phyloP scores from a whole-genome alignment of 2,113 vertebrate species.

The Holacanthus passer region DNA sequence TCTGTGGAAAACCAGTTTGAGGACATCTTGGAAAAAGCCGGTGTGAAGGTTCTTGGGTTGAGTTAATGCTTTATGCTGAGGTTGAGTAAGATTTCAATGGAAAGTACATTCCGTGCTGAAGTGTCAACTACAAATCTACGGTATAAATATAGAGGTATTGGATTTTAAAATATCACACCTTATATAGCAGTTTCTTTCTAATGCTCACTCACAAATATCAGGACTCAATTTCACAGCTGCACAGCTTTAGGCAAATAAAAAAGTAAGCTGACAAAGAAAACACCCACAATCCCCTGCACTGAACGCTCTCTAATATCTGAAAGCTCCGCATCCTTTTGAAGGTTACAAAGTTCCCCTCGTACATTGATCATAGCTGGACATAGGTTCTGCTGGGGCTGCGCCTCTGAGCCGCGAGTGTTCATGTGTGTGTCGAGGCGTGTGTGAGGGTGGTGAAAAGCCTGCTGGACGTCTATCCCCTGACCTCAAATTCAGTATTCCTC shows the following conservation, averaged over 20 bases:
- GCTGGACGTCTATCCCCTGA: constrained; percentile 48
- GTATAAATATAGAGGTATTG: too few relatives aligned
- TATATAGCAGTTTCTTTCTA: not conserved
- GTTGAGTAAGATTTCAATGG: too few relatives aligned
- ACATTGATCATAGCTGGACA: constrained; percentile 2
- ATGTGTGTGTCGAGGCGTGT: constrained; percentile 6
- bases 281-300: not conserved
- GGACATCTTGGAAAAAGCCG: too few relatives aligned
- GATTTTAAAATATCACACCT: not conserved
- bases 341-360: constrained; percentile 27
- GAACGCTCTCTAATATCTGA: constrained; percentile 7
- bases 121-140: too few relatives aligned
- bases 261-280: constrained; percentile 21
- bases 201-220: not conserved
- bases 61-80: too few relatives aligned
- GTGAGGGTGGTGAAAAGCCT: constrained; percentile 45
- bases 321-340: constrained; percentile 20
- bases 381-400: constrained; percentile 21
- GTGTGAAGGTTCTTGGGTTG: too few relatives aligned
- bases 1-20: too few relatives aligned
- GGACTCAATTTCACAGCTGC: constrained; percentile 11
- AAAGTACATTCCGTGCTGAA: too few relatives aligned
- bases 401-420: not conserved
- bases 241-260: not conserved
- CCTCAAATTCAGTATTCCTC: constrained; percentile 36